These are phyloP conservation scores for Malacoctenus gilli DNA, from an alignment of 2,797 vertebrate species.

Conservation along the genomic window DNA sequence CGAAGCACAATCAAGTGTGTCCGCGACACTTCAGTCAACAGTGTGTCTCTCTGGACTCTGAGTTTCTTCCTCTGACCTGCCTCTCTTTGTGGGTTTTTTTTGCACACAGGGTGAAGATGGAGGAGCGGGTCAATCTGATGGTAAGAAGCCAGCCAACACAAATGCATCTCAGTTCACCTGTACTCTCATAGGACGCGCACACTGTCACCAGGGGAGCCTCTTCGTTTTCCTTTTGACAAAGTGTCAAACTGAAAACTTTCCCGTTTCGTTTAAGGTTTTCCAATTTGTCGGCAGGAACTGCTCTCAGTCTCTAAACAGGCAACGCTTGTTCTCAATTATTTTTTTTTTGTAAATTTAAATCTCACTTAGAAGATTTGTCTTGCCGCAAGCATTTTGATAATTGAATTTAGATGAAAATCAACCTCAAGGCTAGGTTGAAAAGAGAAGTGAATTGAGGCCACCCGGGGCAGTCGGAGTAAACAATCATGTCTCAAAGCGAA, in stretches of 20 bases:
- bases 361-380: slow-evolving; percentile 6
- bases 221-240: not conserved
- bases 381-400: slow-evolving; percentile 15
- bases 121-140: slow-evolving; percentile 65
- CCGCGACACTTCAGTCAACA: too few species aligned
- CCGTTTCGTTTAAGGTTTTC: not conserved
- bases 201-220: not conserved
- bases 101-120: slow-evolving; percentile 72
- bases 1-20: too few species aligned
- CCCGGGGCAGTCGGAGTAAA: not conserved
- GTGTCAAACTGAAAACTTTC: slow-evolving; percentile 2
- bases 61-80: not conserved
- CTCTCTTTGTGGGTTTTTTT: not conserved
- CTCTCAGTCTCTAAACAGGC: slow-evolving; percentile 11
- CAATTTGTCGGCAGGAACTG: not conserved
- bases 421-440: slow-evolving; percentile 4
- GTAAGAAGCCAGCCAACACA: slow-evolving; percentile 46
- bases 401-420: slow-evolving; percentile 12
- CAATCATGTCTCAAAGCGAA: slow-evolving; percentile 4
- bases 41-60: too few species aligned
- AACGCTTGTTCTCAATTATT: slow-evolving; percentile 9
- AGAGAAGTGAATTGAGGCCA: slow-evolving; percentile 7
- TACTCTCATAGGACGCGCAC: not conserved
- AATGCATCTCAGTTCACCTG: too few species aligned
- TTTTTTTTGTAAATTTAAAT: slow-evolving; percentile 22